phyloP scores from a whole-genome alignment of 2,888 invertebrate species.

The Acanthosepion lycidas region DNA sequence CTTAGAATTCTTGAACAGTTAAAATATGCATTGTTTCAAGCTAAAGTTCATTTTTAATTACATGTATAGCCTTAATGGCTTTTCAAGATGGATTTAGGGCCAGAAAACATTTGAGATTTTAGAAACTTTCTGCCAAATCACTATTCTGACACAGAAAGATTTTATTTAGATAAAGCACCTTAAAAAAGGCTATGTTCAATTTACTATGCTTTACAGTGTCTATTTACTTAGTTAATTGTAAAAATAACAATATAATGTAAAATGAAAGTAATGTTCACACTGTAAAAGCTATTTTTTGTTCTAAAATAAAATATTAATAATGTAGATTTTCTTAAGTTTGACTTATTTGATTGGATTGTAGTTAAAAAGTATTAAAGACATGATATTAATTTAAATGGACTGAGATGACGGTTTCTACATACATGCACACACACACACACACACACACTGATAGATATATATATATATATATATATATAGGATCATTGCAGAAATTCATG shows the following conservation, averaged over 20 bases:
- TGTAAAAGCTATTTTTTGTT: not conserved
- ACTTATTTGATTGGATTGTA: no score
- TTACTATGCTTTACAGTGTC: not conserved
- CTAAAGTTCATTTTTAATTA: not conserved
- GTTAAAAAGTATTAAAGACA: no score
- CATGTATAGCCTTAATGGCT: not conserved
- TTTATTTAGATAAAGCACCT: not conserved
- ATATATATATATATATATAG: no score
- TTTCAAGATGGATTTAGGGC: not conserved
- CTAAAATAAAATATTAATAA: not conserved
- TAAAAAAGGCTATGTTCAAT: not conserved
- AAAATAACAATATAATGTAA: not conserved
- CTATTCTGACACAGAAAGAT: not conserved
- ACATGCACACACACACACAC: no score
- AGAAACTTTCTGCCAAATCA: not conserved
- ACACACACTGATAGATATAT: no score
- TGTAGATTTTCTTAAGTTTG: no score
- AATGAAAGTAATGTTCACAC: not conserved
- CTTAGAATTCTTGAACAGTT: not conserved
- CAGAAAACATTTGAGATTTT: not conserved
- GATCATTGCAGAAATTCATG: no score
- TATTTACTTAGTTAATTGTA: not conserved
- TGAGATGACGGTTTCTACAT: no score
- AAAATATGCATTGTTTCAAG: conserved; percentile 1
- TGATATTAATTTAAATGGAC: no score